Evolutionary conservation across 2,888 invertebrate species (phyloP).

Genomic region (Mellilla xanthometata): DNA sequence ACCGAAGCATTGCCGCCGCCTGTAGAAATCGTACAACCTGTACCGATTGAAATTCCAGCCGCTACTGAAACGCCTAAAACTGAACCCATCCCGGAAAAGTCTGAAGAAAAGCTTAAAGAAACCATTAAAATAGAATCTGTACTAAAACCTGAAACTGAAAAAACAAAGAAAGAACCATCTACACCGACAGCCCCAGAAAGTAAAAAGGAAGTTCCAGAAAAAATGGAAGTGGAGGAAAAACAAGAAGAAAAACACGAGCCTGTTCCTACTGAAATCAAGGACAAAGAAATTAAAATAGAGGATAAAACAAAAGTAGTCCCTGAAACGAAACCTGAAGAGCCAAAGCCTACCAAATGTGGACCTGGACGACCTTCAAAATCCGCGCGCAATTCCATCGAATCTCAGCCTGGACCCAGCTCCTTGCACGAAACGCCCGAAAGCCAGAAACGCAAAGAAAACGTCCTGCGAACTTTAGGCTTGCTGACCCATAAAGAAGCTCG

Average conservation of each 20-base stretch:
- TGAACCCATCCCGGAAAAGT: conserved; percentile 16
- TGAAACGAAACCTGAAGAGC: conserved; percentile 31
- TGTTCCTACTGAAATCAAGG: conserved; percentile 9
- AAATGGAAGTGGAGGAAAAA: conserved; percentile 20
- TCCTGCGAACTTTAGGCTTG: conserved; percentile 88
- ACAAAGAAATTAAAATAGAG: conserved; percentile 26
- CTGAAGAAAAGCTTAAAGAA: background rate
- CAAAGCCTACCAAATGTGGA: conserved; percentile 39
- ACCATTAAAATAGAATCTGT: conserved; percentile 4
- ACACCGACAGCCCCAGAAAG: too few species aligned
- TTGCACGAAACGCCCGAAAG: conserved; percentile 83
- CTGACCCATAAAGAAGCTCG: conserved; percentile 89
- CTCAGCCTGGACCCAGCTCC: conserved; percentile 64
- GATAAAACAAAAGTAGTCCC: conserved; percentile 16
- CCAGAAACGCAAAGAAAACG: conserved; percentile 87
- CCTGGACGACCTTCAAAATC: conserved; percentile 49
- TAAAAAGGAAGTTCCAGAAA: conserved; percentile 7
- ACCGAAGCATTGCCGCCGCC: conserved; percentile 62
- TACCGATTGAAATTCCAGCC: conserved; percentile 50
- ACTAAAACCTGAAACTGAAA: conserved; percentile 8
- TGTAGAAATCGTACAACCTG: conserved; percentile 50
- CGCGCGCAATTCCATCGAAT: conserved; percentile 55
- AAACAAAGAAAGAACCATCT: too few species aligned
- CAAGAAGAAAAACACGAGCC: conserved; percentile 21
- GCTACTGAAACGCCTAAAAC: conserved; percentile 47